These are phyloP conservation scores for Congeria kusceri DNA, from an alignment of 2,888 invertebrate genomes.

Conservation along the genomic window DNA sequence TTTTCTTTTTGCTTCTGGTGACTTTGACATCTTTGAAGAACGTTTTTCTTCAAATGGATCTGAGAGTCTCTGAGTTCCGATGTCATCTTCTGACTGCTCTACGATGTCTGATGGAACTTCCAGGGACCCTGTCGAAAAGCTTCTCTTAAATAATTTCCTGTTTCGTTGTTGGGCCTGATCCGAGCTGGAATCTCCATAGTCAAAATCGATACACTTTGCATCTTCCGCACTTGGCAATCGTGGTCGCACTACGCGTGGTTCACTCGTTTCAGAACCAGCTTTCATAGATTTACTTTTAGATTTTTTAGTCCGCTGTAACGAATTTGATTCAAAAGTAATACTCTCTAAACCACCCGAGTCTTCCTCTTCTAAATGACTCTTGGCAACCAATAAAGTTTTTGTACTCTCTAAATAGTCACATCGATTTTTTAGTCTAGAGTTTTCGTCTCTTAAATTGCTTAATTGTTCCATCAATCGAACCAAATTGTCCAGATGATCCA, in stretches of 20 bases:
- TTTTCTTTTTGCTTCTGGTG: constrained; percentile 74
- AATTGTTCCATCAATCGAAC: constrained; percentile 92
- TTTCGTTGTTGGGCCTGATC: constrained; percentile 73
- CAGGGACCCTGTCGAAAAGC: constrained; percentile 81
- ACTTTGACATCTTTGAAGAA: constrained; percentile 70
- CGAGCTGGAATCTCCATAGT: constrained; percentile 71
- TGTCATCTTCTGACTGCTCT: constrained; percentile 73
- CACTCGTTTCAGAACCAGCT: constrained; percentile 48
- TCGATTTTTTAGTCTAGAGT: constrained; percentile 89
- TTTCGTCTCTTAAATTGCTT: constrained; percentile 90
- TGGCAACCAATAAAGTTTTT: constrained; percentile 86
- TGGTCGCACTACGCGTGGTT: constrained; percentile 56
- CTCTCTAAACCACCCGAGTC: background rate
- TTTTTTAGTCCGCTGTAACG: constrained; percentile 54
- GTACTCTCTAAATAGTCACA: constrained; percentile 91
- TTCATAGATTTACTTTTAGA: constrained; percentile 52
- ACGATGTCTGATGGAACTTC: constrained; percentile 78
- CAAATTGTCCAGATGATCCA: constrained; percentile 93
- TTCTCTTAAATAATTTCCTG: constrained; percentile 74
- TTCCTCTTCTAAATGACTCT: constrained; percentile 70
- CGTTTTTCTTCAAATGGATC: constrained; percentile 59
- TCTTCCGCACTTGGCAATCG: constrained; percentile 79
- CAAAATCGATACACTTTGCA: constrained; percentile 68
- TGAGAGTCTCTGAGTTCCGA: constrained; percentile 47
- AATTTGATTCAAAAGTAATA: constrained; percentile 27